Conservation (phyloP, 1,140 invertebrate species). For the Cotesia typhae region DNA sequence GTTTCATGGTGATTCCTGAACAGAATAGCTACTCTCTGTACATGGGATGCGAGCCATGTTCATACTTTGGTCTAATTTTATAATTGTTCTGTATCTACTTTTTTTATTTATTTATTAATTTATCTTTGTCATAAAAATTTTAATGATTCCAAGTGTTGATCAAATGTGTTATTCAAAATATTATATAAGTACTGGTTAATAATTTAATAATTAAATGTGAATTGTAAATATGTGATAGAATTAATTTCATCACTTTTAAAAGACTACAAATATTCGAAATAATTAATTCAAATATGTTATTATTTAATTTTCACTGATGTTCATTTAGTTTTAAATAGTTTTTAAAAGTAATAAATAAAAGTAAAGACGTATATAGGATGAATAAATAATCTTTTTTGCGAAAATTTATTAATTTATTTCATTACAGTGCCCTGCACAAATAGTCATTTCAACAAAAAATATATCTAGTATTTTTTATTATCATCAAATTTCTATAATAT, state of each 20-base stretch:
- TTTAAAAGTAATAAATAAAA: background rate
- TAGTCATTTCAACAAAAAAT: constrained; percentile 49
- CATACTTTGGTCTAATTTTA: constrained; percentile 32
- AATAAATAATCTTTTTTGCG: constrained; percentile 38
- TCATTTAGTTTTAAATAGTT: too few relatives aligned
- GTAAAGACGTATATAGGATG: background rate
- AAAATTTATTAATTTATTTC: constrained; percentile 55
- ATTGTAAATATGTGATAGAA: background rate
- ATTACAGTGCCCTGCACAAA: constrained; percentile 54
- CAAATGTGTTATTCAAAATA: background rate
- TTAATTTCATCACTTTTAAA: too few relatives aligned
- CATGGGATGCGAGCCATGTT: constrained; percentile 51
- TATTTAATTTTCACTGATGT: too few relatives aligned
- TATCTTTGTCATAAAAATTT: background rate
- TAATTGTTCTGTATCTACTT: background rate
- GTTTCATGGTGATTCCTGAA: constrained; percentile 49
- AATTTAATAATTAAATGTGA: constrained; percentile 7
- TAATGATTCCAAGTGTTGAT: background rate
- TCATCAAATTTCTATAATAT: background rate
- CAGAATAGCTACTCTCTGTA: constrained; percentile 46
- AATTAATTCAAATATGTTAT: too few relatives aligned
- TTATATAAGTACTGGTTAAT: background rate
- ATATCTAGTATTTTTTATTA: constrained; percentile 35
- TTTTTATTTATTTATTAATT: background rate
- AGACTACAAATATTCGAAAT: too few relatives aligned